Evolutionary conservation across 2,113 vertebrate genomes (phyloP), one percentile per base, ranked within the genome.

Genomic region (Mustela nigripes): DNA sequence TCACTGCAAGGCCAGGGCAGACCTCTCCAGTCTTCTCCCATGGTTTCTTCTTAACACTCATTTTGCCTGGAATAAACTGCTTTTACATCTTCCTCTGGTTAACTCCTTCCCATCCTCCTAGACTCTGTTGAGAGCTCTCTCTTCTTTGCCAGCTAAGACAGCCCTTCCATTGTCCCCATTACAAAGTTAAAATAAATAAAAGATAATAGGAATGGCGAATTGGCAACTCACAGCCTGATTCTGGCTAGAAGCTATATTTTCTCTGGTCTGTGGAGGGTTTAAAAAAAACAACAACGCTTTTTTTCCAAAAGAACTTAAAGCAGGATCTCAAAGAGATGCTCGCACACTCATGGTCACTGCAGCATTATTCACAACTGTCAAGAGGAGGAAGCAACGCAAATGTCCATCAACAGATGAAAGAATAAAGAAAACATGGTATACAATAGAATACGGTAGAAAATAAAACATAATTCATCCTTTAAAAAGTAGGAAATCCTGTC

Each of bases 241-340:
- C 85, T 91, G 69, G 74, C 85, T 80, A 39, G 73, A 95, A 73
- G 63, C 63, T 93, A 3, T 76, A 94, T 92, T 97, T 94, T 91
- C 85, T 91, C 93, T 96, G 74, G 53, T 33, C 36, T 65, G 3
- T 8, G 65, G 22, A 86, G 7, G 7, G 9, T 33, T 50, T 84
- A 48, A 88, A 65, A 60, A 81, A 76, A 50, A 26, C 45, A 76
- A 33, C 60, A 45, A 15, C 5, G 39, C 33, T 22, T 60, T 89
- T 88, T 92, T n/a, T 5, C 58, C 26, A 36, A 83, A 95, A 83
- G 26, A 82, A 73, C 86, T 95, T 36, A 92, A 89, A 95, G 63
- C 42, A 94, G 22, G 31, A 95, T 82, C 53, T 95, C 60, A 89
- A 92, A 81, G 65, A 94, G 28, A 73, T 73, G 50, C 53, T 24